Conservation (phyloP, 2,888 invertebrate genomes). For the Lypha dubia region DNA sequence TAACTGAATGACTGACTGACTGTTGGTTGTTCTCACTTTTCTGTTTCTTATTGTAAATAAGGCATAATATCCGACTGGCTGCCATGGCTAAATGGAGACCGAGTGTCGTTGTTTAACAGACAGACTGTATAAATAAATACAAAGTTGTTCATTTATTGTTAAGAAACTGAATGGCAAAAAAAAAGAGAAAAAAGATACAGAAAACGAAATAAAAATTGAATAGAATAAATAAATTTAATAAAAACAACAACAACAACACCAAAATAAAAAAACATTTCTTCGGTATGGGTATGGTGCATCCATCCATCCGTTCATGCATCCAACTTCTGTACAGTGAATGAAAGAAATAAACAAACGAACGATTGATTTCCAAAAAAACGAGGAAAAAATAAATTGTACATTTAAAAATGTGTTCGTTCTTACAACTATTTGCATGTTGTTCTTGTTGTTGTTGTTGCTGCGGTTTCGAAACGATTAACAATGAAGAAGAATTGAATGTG, state of each 20-base stretch:
- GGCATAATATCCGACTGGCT: constrained; percentile 15
- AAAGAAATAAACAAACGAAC: constrained; percentile 40
- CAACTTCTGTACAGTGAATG: constrained; percentile 5
- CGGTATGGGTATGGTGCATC: constrained; percentile 31
- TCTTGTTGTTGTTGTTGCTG: constrained; percentile 15
- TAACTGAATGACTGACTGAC: constrained; percentile 61
- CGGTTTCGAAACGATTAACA: constrained; percentile 41
- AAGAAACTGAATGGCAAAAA: constrained; percentile 39
- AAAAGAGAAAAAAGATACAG: constrained; percentile 35
- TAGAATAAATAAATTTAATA: constrained; percentile 40
- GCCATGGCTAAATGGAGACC: constrained; percentile 32
- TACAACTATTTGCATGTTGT: constrained; percentile 8
- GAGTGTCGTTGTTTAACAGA: constrained; percentile 51
- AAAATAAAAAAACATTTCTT: neutral
- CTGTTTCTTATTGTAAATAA: constrained; percentile 9
- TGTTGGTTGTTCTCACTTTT: constrained; percentile 10
- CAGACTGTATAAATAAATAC: constrained; percentile 59
- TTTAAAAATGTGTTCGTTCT: neutral
- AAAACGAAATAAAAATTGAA: constrained; percentile 45
- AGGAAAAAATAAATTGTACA: neutral
- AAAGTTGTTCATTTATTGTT: constrained; percentile 55
- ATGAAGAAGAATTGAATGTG: constrained; percentile 7
- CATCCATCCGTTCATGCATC: neutral
- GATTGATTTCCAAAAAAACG: constrained; percentile 33
- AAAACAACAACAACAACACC: constrained; percentile 20